Evolutionary conservation across 2,113 vertebrate genomes (phyloP).

Genomic region (Leptodactylus fuscus): DNA sequence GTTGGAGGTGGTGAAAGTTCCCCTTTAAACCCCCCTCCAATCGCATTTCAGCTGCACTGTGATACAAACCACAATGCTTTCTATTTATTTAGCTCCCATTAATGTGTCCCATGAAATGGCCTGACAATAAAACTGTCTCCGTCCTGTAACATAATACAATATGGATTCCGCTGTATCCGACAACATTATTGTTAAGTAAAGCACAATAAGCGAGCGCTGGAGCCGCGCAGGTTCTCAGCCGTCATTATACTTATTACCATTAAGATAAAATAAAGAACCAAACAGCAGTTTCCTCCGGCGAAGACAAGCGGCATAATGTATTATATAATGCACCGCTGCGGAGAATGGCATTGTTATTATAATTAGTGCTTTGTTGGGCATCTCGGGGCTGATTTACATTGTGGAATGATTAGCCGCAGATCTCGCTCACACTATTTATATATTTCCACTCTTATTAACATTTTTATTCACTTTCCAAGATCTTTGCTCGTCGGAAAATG

Average conservation of each 20-base stretch:
- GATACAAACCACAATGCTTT: no score
- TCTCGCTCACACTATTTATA: not conserved
- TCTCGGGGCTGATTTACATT: slow-evolving; percentile 1
- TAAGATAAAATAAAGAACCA: slow-evolving; percentile 28
- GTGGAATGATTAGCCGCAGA: not conserved
- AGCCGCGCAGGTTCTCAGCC: not conserved
- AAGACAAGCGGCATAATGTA: not conserved
- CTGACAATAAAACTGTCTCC: slow-evolving; percentile 4
- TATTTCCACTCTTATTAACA: not conserved
- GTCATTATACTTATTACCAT: slow-evolving; percentile 24
- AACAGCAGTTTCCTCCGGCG: not conserved
- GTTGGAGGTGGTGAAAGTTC: no score
- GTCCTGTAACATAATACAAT: not conserved
- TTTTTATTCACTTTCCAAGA: not conserved
- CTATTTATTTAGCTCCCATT: not conserved
- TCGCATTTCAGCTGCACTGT: no score
- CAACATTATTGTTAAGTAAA: slow-evolving; percentile 9
- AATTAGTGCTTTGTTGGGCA: slow-evolving; percentile 19
- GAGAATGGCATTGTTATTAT: slow-evolving; percentile 13
- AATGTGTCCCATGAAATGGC: not conserved
- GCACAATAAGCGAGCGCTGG: not conserved
- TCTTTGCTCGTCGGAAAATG: no score
- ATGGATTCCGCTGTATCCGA: not conserved
- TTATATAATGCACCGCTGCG: not conserved
- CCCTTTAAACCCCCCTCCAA: no score